Conservation (phyloP, 2,113 vertebrate genomes). For the Blennius ocellaris region DNA sequence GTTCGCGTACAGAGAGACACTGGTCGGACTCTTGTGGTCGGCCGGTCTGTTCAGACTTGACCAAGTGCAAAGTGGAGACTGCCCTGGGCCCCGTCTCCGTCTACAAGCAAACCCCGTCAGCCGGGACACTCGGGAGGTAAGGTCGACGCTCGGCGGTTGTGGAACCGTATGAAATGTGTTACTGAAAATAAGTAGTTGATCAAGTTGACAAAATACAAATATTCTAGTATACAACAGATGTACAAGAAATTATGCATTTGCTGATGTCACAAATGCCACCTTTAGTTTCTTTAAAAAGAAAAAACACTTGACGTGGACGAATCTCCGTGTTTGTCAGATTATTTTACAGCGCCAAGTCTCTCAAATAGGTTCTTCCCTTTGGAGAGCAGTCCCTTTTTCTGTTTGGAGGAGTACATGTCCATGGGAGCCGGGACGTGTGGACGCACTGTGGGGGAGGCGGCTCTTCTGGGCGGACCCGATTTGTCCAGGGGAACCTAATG, state of each 20-base stretch:
- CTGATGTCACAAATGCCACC: constrained; percentile 79
- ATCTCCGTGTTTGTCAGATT: constrained; percentile 77
- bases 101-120: constrained; percentile 32
- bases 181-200: constrained; percentile 65
- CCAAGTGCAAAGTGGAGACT: constrained; percentile 24
- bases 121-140: constrained; percentile 52
- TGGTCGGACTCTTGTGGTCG: constrained; percentile 4
- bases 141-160: constrained; percentile 35
- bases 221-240: constrained; percentile 66
- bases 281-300: constrained; percentile 37
- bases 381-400: constrained; percentile 97
- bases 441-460: constrained; percentile 89
- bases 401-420: constrained; percentile 89
- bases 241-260: constrained; percentile 74
- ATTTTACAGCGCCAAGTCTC: constrained; percentile 93
- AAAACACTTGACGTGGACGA: constrained; percentile 59
- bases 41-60: constrained; percentile 13
- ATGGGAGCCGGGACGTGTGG: constrained; percentile 89
- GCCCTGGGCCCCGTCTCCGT: constrained; percentile 6
- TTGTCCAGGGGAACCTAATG: constrained; percentile 96
- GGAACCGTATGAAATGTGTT: constrained; percentile 52
- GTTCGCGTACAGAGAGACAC: constrained; percentile 28
- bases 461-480: constrained; percentile 90
- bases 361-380: constrained; percentile 96
- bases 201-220: constrained; percentile 69